phyloP scores from a whole-genome alignment of 2,797 vertebrate species.

The Epinephelus awoara region DNA sequence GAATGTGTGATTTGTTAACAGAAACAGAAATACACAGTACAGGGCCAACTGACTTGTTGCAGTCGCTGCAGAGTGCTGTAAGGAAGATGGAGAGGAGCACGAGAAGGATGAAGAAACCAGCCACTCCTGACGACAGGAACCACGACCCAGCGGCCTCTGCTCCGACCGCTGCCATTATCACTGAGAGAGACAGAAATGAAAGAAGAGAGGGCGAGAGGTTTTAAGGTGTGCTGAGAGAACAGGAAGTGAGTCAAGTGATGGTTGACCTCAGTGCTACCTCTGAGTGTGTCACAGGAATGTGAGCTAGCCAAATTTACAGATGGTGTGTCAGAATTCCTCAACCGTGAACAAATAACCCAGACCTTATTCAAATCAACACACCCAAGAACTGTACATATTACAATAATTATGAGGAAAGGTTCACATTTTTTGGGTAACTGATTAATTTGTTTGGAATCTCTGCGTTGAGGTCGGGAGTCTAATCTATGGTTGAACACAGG shows the following conservation, averaged over 20 bases:
- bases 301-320: not conserved
- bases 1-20: no score
- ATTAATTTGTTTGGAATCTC: not conserved
- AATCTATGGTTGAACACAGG: no score
- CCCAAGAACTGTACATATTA: not conserved
- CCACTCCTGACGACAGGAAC: conserved; percentile 26
- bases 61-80: conserved; percentile 76
- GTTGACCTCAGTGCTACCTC: not conserved
- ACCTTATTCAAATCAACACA: not conserved
- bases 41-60: conserved; percentile 72
- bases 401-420: not conserved
- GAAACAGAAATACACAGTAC: no score
- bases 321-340: not conserved
- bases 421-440: not conserved
- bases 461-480: no score
- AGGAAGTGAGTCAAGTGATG: not conserved
- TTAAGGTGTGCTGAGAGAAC: not conserved
- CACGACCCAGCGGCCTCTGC: conserved; percentile 30
- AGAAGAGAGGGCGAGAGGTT: not conserved
- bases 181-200: conserved; percentile 12
- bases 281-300: no score
- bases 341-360: no score
- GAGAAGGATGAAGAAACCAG: conserved; percentile 65
- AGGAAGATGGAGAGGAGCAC: conserved; percentile 78
- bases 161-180: conserved; percentile 73